Evolutionary conservation across 2,797 vertebrate species (phyloP).

Genomic region (Tapera naevia): DNA sequence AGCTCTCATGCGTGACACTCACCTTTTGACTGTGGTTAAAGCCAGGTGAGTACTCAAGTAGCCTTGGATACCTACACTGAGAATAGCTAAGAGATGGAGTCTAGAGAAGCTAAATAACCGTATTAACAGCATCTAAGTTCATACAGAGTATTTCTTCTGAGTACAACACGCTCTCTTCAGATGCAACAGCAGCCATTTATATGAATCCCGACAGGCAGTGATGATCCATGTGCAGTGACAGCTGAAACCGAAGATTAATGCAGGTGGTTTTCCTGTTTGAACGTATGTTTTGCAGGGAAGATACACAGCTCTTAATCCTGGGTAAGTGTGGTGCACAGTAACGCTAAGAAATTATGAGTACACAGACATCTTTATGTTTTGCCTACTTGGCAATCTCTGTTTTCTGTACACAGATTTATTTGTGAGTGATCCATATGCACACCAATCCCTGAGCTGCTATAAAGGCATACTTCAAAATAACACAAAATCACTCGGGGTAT

Average conservation of each 20-base stretch:
- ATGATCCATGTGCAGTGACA: not conserved
- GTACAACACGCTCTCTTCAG: not conserved
- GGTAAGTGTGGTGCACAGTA: not conserved
- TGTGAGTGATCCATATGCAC: slow-evolving; percentile 42
- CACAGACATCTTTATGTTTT: slow-evolving; percentile 50
- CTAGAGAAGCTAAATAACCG: not conserved
- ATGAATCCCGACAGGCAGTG: not conserved
- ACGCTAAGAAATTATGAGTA: not conserved
- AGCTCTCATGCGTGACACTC: not conserved
- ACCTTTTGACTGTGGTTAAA: not conserved
- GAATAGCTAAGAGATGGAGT: not conserved
- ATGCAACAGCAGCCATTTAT: not conserved
- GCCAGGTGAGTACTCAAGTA: not conserved
- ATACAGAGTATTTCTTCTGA: not conserved
- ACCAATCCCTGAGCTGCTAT: not conserved
- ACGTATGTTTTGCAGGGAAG: not conserved
- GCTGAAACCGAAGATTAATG: not conserved
- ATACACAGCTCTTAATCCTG: slow-evolving; percentile 11
- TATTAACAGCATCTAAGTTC: not conserved
- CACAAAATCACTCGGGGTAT: not conserved
- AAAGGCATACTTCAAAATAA: not conserved
- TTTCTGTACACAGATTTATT: slow-evolving; percentile 57
- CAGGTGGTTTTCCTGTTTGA: slow-evolving; percentile 7
- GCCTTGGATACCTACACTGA: not conserved
- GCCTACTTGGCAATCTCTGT: slow-evolving; percentile 52